Percentiles rank a stretch among this genome's conserved stretches.
These are phyloP conservation scores for Myiopsitta monachus DNA, from an alignment of 2,113 vertebrate species.

Conservation along the genomic window DNA sequence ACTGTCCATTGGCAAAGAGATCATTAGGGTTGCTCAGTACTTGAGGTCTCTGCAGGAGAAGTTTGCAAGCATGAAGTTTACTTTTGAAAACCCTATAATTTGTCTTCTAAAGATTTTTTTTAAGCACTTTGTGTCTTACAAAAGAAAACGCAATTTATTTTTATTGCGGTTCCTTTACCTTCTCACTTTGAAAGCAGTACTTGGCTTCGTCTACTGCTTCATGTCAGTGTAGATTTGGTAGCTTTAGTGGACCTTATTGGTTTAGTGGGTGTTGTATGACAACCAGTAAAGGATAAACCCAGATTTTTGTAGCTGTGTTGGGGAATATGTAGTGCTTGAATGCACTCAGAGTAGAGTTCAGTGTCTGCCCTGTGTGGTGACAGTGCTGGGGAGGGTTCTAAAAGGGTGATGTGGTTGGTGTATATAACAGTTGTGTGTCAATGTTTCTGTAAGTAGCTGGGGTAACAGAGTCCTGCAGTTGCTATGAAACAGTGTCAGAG, in stretches of 20 bases:
- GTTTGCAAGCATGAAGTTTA: neutral
- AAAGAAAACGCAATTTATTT: neutral
- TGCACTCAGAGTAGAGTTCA: neutral
- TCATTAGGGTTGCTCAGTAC: neutral
- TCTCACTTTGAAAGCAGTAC: neutral
- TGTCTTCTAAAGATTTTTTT: neutral
- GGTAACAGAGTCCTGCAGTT: neutral
- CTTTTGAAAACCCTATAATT: neutral
- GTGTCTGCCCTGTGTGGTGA: neutral
- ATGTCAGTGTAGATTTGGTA: neutral
- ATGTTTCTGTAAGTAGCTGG: rapidly evolving
- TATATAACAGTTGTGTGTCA: neutral
- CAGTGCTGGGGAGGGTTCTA: neutral
- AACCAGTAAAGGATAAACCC: neutral
- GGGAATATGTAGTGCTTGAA: neutral
- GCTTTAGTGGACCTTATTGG: neutral
- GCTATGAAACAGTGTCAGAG: neutral
- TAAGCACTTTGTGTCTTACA: neutral
- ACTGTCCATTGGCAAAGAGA: neutral
- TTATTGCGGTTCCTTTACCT: neutral
- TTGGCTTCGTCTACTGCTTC: neutral
- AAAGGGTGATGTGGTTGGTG: rapidly evolving
- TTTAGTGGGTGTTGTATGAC: neutral
- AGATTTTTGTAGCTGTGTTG: neutral
- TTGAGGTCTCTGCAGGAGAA: neutral